A percentile compares a stretch with the other conserved stretches of the same genome.
Evolutionary conservation across 1,140 invertebrate species (phyloP).

Genomic region (Metopolophium dirhodum): DNA sequence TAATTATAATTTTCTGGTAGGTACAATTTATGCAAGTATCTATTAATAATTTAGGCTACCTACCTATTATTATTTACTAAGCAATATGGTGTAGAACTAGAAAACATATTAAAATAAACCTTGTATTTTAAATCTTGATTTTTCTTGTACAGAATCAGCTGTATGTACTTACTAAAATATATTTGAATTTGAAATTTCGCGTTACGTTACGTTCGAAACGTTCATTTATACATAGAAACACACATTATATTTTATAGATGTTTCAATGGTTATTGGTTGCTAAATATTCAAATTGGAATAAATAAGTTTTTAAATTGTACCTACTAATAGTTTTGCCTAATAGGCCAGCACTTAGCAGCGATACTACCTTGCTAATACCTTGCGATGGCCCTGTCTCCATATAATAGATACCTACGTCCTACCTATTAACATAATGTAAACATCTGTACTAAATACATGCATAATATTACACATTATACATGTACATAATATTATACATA

Average conservation of each 20-base stretch:
- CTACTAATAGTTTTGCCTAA: not conserved
- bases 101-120: not conserved
- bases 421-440: not conserved
- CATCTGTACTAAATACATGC: not conserved
- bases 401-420: not conserved
- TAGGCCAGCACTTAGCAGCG: not conserved
- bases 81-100: not conserved
- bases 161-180: not conserved
- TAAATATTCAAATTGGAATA: not conserved
- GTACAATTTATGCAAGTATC: not conserved
- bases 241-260: not conserved
- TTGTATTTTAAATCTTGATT: not conserved
- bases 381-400: not conserved
- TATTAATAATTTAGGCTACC: too few relatives aligned
- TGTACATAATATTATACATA: too few relatives aligned
- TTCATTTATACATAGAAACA: not conserved
- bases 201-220: not conserved
- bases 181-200: not conserved
- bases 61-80: not conserved
- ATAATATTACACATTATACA: too few relatives aligned
- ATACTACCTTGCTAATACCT: not conserved
- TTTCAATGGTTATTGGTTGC: not conserved
- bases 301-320: not conserved
- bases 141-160: not conserved
- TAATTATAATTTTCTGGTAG: not conserved